phyloP scores from a whole-genome alignment of 2,888 invertebrate genomes.

The Diarsia rubi region DNA sequence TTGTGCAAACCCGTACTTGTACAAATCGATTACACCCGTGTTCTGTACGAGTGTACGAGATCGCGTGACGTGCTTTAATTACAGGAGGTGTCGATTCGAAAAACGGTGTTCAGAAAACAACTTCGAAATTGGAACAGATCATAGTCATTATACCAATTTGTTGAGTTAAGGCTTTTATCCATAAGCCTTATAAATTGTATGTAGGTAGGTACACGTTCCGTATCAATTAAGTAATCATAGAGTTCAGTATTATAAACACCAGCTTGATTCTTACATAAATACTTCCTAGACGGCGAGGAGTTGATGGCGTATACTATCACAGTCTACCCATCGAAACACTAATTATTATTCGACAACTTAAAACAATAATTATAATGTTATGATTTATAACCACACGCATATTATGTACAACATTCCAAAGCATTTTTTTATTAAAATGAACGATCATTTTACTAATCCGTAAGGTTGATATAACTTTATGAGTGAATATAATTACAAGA shows the following conservation, averaged over 20 bases:
- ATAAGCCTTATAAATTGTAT: conserved; percentile 61
- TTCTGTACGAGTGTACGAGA: conserved; percentile 76
- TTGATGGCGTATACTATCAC: conserved; percentile 36
- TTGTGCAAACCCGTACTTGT: conserved; percentile 82
- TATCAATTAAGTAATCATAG: conserved; percentile 64
- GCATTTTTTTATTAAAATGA: conserved; percentile 63
- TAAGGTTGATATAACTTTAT: conserved; percentile 35
- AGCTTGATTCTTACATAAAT: conserved; percentile 42
- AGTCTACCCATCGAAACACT: conserved; percentile 41
- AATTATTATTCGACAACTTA: conserved; percentile 54
- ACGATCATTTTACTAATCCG: conserved; percentile 44
- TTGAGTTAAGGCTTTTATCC: conserved; percentile 72
- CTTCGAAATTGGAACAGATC: conserved; percentile 83
- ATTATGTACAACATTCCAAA: conserved; percentile 58
- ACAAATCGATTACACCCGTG: conserved; percentile 87
- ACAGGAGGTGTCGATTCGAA: conserved; percentile 89
- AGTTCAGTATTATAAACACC: conserved; percentile 47
- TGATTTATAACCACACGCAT: conserved; percentile 57
- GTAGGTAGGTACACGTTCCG: conserved; percentile 33
- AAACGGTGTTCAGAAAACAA: conserved; percentile 82
- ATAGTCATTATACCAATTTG: conserved; percentile 83
- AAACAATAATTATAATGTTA: conserved; percentile 60
- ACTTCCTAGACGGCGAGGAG: conserved; percentile 48
- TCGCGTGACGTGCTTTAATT: conserved; percentile 89
- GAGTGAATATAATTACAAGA: conserved; percentile 49